A percentile compares a stretch with the other conserved stretches of the same genome.
These are phyloP conservation scores for Pteronotus mesoamericanus DNA, from an alignment of 2,797 vertebrate genomes.

Conservation along the genomic window DNA sequence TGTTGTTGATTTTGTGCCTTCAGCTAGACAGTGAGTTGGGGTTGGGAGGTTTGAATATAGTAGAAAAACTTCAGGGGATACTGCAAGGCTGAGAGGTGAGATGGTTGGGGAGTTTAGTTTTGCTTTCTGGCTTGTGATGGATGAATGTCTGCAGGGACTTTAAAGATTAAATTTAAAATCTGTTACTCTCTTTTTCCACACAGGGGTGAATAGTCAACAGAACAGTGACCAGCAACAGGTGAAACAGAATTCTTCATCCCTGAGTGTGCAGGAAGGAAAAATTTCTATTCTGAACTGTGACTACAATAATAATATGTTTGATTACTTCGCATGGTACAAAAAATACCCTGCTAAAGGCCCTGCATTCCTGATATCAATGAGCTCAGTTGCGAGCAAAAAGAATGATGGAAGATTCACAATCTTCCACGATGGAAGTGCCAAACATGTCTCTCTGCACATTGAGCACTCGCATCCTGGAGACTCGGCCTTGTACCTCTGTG, in stretches of 20 bases:
- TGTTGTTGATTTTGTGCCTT: neutral
- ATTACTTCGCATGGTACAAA: conserved; percentile 53
- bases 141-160: neutral
- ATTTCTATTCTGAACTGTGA: conserved; percentile 48
- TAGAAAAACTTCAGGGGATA: neutral
- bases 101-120: neutral
- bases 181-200: conserved; percentile 41
- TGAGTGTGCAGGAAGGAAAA: conserved; percentile 5
- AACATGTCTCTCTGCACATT: conserved; percentile 13
- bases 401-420: conserved; percentile 38
- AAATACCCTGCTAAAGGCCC: neutral
- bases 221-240: neutral
- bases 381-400: neutral
- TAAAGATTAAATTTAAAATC: neutral
- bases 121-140: neutral
- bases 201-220: conserved; percentile 35
- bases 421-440: neutral
- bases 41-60: neutral
- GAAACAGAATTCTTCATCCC: conserved; percentile 1
- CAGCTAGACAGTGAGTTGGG: conserved; percentile 25
- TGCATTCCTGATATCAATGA: neutral
- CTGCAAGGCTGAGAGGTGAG: neutral
- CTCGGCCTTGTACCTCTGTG: neutral
- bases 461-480: neutral
- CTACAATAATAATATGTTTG: neutral